phyloP scores from a whole-genome alignment of 2,888 invertebrate species.

The Drosophila subsilvestris region DNA sequence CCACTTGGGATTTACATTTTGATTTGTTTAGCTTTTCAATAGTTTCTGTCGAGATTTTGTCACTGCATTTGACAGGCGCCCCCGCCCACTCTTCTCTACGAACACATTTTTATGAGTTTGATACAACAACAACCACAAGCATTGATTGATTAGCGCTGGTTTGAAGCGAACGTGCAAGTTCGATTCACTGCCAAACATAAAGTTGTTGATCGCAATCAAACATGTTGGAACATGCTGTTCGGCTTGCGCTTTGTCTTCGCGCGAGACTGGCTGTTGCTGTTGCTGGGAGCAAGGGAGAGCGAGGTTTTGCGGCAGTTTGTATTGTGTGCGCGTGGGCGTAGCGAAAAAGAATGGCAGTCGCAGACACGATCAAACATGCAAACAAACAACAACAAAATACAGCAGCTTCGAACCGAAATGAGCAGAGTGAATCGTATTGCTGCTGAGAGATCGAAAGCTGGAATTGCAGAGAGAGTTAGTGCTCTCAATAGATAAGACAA shows the following conservation, averaged over 20 bases:
- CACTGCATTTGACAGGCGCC: conserved; percentile 19
- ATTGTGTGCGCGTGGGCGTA: neutral
- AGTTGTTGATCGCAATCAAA: neutral
- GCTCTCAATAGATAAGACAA: no score
- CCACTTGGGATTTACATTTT: conserved; percentile 34
- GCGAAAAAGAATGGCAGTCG: no score
- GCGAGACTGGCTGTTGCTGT: no score
- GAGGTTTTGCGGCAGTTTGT: neutral
- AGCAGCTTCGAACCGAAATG: no score
- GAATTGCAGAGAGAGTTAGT: no score
- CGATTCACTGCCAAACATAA: neutral
- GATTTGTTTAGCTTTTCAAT: conserved; percentile 33
- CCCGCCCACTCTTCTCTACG: neutral
- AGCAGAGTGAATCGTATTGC: no score
- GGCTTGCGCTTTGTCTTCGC: no score
- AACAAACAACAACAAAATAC: no score
- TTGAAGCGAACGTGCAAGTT: neutral
- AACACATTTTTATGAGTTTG: neutral
- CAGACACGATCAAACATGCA: neutral
- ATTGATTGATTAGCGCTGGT: neutral
- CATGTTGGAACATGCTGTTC: no score
- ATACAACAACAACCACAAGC: neutral
- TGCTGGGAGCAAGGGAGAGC: no score
- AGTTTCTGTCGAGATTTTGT: conserved; percentile 24
- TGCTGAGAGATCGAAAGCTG: no score